Evolutionary conservation across 1,140 invertebrate species (phyloP).

Genomic region (Drosophila cardini): DNA sequence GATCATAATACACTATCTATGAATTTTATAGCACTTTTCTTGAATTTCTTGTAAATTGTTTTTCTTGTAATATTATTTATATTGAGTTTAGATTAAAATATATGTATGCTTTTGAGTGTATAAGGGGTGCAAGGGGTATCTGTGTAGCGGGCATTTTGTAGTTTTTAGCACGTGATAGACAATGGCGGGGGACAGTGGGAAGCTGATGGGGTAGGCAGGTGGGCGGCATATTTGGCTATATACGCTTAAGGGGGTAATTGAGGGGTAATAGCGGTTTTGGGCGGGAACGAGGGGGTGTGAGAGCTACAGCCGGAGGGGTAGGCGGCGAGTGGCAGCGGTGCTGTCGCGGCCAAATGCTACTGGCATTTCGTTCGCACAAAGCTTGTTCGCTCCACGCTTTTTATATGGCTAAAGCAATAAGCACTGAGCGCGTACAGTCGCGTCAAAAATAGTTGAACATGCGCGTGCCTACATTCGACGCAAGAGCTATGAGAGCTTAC

Average conservation of each 20-base stretch:
- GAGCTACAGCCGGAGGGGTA: background rate
- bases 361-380: conserved; percentile 79
- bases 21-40: conserved; percentile 21
- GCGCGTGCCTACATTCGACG: conserved; percentile 44
- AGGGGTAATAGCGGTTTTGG: conserved; percentile 26
- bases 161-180: conserved; percentile 38
- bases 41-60: conserved; percentile 16
- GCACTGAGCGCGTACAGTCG: conserved; percentile 69
- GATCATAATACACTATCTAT: conserved; percentile 41
- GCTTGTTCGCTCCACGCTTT: conserved; percentile 77
- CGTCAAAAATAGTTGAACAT: conserved; percentile 78
- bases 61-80: conserved; percentile 4
- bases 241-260: conserved; percentile 27
- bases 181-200: conserved; percentile 9
- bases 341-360: conserved; percentile 74
- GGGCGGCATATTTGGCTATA: conserved; percentile 60
- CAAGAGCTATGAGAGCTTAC: conserved; percentile 12
- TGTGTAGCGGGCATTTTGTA: conserved; percentile 24
- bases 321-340: conserved; percentile 48
- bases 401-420: conserved; percentile 71
- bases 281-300: background rate
- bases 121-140: background rate
- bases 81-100: conserved; percentile 9
- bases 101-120: background rate
- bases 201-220: conserved; percentile 37